phyloP scores from a whole-genome alignment of 2,888 invertebrate species.

The Sesia bembeciformis region DNA sequence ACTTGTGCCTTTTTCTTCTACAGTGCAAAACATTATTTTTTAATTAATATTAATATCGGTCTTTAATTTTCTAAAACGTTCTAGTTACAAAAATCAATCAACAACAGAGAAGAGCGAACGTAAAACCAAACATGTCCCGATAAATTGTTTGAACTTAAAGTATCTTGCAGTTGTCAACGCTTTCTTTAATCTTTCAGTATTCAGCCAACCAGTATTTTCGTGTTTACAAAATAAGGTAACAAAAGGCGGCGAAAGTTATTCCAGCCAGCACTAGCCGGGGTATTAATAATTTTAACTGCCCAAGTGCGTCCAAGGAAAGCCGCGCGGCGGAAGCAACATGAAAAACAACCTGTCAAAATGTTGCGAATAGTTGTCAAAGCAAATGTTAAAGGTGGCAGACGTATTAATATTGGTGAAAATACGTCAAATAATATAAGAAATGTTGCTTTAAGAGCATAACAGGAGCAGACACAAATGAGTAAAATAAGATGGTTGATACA shows the following conservation, averaged over 20 bases:
- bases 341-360: not conserved
- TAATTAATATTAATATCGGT: no score
- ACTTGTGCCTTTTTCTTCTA: no score
- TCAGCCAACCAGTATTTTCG: not conserved
- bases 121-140: no score
- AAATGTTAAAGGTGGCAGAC: conserved; percentile 9
- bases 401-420: not conserved
- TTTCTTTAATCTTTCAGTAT: not conserved
- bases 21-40: no score
- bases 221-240: conserved; percentile 26
- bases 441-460: no score
- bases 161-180: not conserved
- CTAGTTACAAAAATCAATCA: no score
- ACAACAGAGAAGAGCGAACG: no score
- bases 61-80: no score
- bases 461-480: no score
- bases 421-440: no score
- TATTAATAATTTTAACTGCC: conserved; percentile 19
- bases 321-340: not conserved
- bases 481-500: no score
- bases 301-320: conserved; percentile 4
- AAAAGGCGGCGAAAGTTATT: conserved; percentile 26
- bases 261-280: conserved; percentile 9
- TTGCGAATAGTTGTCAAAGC: conserved; percentile 1
- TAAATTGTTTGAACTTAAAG: no score